Percentiles rank a stretch among this genome's conserved stretches.
Conservation (phyloP, 2,888 invertebrate genomes). For the Sphaerophoria rueppellii region DNA sequence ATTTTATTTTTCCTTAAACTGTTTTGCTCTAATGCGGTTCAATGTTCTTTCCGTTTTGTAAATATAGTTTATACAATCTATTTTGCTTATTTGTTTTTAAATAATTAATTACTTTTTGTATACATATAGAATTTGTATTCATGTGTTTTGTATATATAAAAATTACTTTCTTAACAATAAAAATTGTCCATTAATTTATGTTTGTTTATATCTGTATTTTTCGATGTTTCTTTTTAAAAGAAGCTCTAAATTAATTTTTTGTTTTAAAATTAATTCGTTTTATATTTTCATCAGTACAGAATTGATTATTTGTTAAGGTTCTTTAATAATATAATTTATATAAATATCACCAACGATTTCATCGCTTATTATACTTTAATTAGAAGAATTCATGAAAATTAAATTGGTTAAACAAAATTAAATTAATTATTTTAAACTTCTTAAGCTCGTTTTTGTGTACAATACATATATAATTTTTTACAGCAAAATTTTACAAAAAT, state of each 20-base stretch:
- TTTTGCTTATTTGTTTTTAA: constrained; percentile 56
- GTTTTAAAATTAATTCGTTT: constrained; percentile 55
- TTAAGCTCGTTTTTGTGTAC: constrained; percentile 67
- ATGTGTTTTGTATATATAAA: constrained; percentile 61
- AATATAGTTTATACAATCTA: constrained; percentile 62
- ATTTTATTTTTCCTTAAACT: constrained; percentile 30
- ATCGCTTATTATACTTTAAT: constrained; percentile 78
- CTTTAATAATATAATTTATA: constrained; percentile 65
- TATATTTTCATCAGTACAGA: constrained; percentile 66
- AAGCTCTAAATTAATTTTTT: constrained; percentile 52
- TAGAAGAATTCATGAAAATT: constrained; percentile 55
- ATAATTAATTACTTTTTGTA: constrained; percentile 63
- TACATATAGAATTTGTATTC: constrained; percentile 67
- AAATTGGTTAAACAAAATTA: constrained; percentile 54
- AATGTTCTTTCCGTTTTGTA: constrained; percentile 42
- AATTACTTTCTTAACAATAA: constrained; percentile 68
- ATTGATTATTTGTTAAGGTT: constrained; percentile 47
- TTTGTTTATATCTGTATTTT: constrained; percentile 15
- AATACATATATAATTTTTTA: constrained; percentile 46
- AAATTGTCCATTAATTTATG: constrained; percentile 34
- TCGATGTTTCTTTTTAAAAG: constrained; percentile 73
- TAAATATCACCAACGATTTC: constrained; percentile 82
- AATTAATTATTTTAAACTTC: constrained; percentile 62
- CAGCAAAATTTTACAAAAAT: constrained; percentile 70
- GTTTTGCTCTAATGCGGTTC: background rate